Conservation (phyloP, 2,888 invertebrate species). For the Latrodectus elegans region DNA sequence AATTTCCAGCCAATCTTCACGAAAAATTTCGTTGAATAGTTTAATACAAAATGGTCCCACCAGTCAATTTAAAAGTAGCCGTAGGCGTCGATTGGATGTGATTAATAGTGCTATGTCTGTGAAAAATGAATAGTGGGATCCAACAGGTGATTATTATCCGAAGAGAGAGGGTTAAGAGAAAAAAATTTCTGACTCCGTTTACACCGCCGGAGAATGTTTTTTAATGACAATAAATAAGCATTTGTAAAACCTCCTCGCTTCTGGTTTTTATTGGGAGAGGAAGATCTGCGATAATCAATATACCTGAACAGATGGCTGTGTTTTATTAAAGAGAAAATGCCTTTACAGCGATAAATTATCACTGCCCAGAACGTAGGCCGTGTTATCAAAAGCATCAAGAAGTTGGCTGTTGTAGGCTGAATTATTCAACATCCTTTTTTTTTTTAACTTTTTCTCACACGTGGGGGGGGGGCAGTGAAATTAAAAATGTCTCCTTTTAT, state of each 20-base stretch:
- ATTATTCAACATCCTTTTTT: constrained; percentile 1
- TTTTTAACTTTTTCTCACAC: constrained; percentile 8
- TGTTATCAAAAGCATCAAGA: background rate
- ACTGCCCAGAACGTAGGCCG: background rate
- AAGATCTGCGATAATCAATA: constrained; percentile 7
- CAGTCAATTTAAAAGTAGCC: constrained; percentile 10
- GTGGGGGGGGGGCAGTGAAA: too few relatives aligned
- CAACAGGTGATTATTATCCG: constrained; percentile 55
- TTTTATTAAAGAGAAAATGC: constrained; percentile 44
- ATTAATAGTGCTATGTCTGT: constrained; percentile 49
- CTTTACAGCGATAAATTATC: constrained; percentile 15
- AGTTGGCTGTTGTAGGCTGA: background rate
- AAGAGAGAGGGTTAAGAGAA: constrained; percentile 25
- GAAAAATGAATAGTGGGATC: constrained; percentile 57
- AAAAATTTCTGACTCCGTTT: constrained; percentile 7
- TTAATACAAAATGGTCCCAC: background rate
- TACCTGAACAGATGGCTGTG: constrained; percentile 19
- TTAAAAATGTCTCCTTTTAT: background rate
- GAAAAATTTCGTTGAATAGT: background rate
- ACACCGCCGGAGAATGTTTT: constrained; percentile 38
- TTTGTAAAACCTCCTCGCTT: constrained; percentile 37
- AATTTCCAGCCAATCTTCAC: background rate
- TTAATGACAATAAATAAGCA: constrained; percentile 63
- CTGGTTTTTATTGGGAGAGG: constrained; percentile 52
- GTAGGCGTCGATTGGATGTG: constrained; percentile 54